Evolutionary conservation across 2,888 invertebrate genomes (phyloP).

Genomic region (Nemurella pictetii): DNA sequence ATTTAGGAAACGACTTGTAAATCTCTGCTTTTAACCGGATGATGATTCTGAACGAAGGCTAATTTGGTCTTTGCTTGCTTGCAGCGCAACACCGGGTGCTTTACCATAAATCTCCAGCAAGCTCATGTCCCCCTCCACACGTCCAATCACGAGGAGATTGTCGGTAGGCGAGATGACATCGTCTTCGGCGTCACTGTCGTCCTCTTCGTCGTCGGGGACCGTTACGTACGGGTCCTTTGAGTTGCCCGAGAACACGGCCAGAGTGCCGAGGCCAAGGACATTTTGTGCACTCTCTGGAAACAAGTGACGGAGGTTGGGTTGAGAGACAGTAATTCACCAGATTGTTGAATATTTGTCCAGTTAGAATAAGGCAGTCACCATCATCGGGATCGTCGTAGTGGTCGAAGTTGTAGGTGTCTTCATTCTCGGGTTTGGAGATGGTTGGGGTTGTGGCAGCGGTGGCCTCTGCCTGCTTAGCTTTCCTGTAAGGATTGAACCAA

Average conservation of each 20-base stretch:
- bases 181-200: slow-evolving; percentile 83
- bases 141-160: slow-evolving; percentile 85
- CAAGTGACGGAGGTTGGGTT: too few relatives aligned
- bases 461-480: slow-evolving; percentile 42
- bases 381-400: slow-evolving; percentile 72
- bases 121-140: slow-evolving; percentile 84
- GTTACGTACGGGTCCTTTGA: slow-evolving; percentile 54
- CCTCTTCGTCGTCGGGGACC: slow-evolving; percentile 50
- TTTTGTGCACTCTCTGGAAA: slow-evolving; percentile 42
- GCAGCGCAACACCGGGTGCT: too few relatives aligned
- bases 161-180: slow-evolving; percentile 85
- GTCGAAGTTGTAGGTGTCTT: slow-evolving; percentile 73
- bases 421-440: slow-evolving; percentile 42
- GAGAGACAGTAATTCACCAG: not conserved
- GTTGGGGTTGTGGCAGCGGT: slow-evolving; percentile 41
- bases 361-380: slow-evolving; percentile 40
- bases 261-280: slow-evolving; percentile 45
- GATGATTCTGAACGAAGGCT: too few relatives aligned
- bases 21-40: too few relatives aligned
- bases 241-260: slow-evolving; percentile 50
- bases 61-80: too few relatives aligned
- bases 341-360: not conserved
- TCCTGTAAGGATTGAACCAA: slow-evolving; percentile 47
- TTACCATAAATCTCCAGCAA: slow-evolving; percentile 87
- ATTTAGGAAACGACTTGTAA: too few relatives aligned